Conservation (phyloP, 2,797 vertebrate genomes). For the Pipistrellus nathusii region DNA sequence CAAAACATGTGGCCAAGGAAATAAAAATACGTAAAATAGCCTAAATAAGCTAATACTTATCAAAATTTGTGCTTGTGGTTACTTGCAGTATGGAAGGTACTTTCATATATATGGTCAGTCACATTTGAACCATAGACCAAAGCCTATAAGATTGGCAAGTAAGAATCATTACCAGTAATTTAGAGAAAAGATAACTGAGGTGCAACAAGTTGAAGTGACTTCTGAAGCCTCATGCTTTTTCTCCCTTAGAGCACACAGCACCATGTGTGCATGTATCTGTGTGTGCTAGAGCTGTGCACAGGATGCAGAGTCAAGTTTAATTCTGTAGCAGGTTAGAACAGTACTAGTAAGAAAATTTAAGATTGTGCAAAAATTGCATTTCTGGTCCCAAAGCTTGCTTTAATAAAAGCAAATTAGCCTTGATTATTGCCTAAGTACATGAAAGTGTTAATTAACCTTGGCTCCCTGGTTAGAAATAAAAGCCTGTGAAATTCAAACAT, state of each 20-base stretch:
- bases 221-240: neutral
- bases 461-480: constrained; percentile 69
- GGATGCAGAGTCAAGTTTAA: constrained; percentile 10
- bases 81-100: constrained; percentile 1
- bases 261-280: neutral
- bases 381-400: constrained; percentile 72
- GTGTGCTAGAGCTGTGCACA: neutral
- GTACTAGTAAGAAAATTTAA: constrained; percentile 57
- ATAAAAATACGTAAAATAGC: constrained; percentile 46
- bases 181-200: constrained; percentile 11
- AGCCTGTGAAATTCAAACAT: constrained; percentile 67
- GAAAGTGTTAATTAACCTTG: constrained; percentile 78
- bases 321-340: neutral
- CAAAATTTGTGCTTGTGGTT: neutral
- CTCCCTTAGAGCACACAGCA: neutral
- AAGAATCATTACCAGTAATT: neutral
- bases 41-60: neutral
- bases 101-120: neutral
- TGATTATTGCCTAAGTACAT: constrained; percentile 76
- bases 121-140: neutral
- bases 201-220: neutral
- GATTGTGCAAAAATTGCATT: constrained; percentile 70
- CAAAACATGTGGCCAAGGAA: constrained; percentile 37
- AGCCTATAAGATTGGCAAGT: neutral
- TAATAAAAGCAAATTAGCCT: constrained; percentile 78